Percentiles rank a stretch among this genome's conserved stretches.
These are phyloP conservation scores for Zaprionus africanus DNA, from an alignment of 1,140 invertebrate species.

Conservation along the genomic window DNA sequence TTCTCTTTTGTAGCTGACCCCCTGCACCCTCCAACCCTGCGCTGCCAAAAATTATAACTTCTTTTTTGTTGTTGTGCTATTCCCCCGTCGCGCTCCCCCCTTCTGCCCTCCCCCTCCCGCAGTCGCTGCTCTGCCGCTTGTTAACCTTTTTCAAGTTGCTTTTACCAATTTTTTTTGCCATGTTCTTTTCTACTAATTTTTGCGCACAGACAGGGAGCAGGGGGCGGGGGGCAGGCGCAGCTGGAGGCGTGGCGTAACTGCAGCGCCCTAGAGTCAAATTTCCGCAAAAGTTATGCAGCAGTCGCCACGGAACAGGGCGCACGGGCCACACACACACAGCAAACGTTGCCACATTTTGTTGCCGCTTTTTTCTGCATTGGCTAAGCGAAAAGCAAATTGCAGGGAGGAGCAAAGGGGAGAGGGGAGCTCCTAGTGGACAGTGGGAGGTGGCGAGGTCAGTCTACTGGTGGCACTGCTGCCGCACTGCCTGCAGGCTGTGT, in stretches of 20 bases:
- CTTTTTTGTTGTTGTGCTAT: slow-evolving; percentile 54
- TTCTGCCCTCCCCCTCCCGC: slow-evolving; percentile 17
- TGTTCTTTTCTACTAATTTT: slow-evolving; percentile 72
- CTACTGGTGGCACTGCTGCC: slow-evolving; percentile 23
- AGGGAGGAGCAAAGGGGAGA: neutral
- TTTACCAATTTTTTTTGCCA: slow-evolving; percentile 49
- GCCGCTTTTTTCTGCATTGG: slow-evolving; percentile 43
- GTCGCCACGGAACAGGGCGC: slow-evolving; percentile 50
- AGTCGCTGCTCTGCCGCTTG: slow-evolving; percentile 65
- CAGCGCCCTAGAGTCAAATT: slow-evolving; percentile 64
- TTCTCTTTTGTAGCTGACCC: slow-evolving; percentile 44
- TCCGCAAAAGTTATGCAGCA: slow-evolving; percentile 77
- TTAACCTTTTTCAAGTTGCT: slow-evolving; percentile 76
- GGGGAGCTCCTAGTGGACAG: neutral
- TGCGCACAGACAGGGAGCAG: slow-evolving; percentile 41
- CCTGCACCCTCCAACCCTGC: neutral
- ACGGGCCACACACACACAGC: slow-evolving; percentile 26
- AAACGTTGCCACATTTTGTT: slow-evolving; percentile 61
- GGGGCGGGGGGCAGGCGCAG: neutral
- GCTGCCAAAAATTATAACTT: slow-evolving; percentile 74
- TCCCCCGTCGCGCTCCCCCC: slow-evolving; percentile 31
- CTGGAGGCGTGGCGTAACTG: slow-evolving; percentile 39
- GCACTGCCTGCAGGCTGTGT: slow-evolving; percentile 68
- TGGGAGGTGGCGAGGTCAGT: slow-evolving; percentile 1
- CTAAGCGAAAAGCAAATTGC: slow-evolving; percentile 51